Base-by-base conservation (phyloP, 1,140 invertebrate species). In the Zaprionus lachaisei region DNA sequence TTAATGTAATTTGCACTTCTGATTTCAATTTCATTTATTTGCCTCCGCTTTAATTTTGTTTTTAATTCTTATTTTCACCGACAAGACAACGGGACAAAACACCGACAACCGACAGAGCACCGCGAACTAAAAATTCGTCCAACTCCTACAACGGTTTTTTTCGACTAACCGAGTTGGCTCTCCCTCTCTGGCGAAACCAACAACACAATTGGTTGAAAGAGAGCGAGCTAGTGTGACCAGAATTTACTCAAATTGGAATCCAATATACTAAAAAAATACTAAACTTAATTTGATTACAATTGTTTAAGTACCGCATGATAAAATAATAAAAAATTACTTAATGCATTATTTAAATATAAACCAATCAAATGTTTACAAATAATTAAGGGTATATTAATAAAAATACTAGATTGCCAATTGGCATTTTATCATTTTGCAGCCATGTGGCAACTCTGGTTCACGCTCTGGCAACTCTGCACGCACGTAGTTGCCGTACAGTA, bases 51-150 rank as follows among this genome's bases (percentile, higher is more conserved):
- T 4, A 67, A 38, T 54, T 64, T 41, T 57, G 47, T 26, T 62
- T 54, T 61, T 61, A 62, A 71, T 72, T 71, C 62, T 79, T 67
- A 67, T 63, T 56, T 81, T 65, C 54, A 62, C 61, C 74, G 64
- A 78, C 60, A 67, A 71, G 38, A 72, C 76, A 72, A 79, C 81
- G 77, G 41, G 41, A 47, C 68, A 77, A 72, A 70, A 83, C 73
- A 77, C 70, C 80, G 80, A 83, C 81, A 76, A 84, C 81, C 65
- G 77, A 83, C 71, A 68, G 68, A 64, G 65, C 47, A 51, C 64
- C 73, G 56, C 68, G 60, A 80, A 70, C 67, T 34, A 28, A 77
- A 66, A 83, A 69, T 77, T 56, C 73, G 72, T 80, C 72, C 77
- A 70, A 79, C 55, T 77, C 73, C 44, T 66, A 61, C 65, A 76